phyloP scores from a whole-genome alignment of 2,797 vertebrate genomes.

The Argentina silus region DNA sequence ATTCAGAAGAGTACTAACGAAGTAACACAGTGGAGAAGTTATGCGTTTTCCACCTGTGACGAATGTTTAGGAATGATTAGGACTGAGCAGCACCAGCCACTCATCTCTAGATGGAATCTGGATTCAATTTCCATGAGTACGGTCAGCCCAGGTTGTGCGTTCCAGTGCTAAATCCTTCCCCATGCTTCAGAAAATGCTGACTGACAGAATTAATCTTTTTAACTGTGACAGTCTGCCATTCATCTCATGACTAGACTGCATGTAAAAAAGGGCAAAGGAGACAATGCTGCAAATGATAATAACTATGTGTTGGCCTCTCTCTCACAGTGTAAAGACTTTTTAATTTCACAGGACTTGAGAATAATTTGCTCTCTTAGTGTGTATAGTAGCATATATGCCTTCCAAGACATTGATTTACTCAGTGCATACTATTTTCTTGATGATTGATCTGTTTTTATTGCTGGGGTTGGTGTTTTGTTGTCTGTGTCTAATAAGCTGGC shows the following conservation, averaged over 20 bases:
- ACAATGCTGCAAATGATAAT: neutral
- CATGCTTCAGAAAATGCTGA: neutral
- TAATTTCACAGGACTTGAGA: neutral
- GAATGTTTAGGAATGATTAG: neutral
- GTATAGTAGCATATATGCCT: neutral
- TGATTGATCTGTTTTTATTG: neutral
- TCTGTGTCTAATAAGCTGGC: constrained; percentile 4
- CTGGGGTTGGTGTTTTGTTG: constrained; percentile 13
- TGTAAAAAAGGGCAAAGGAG: neutral
- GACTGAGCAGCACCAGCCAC: neutral
- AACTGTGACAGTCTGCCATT: neutral
- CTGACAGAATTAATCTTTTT: constrained; percentile 50
- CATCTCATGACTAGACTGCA: constrained; percentile 1
- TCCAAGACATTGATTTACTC: neutral
- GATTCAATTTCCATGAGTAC: constrained; percentile 39
- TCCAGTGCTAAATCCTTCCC: constrained; percentile 35
- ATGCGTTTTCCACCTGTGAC: neutral
- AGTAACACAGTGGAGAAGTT: constrained; percentile 13
- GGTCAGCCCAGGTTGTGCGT: neutral
- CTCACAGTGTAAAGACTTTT: neutral
- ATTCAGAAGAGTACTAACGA: neutral
- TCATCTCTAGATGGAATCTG: neutral
- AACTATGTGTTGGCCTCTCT: too few species aligned
- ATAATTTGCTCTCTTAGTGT: neutral
- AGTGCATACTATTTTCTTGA: neutral